A percentile compares a stretch with the other conserved stretches of the same genome.
Evolutionary conservation across 2,797 vertebrate species (phyloP).

Genomic region (Synanceia verrucosa): DNA sequence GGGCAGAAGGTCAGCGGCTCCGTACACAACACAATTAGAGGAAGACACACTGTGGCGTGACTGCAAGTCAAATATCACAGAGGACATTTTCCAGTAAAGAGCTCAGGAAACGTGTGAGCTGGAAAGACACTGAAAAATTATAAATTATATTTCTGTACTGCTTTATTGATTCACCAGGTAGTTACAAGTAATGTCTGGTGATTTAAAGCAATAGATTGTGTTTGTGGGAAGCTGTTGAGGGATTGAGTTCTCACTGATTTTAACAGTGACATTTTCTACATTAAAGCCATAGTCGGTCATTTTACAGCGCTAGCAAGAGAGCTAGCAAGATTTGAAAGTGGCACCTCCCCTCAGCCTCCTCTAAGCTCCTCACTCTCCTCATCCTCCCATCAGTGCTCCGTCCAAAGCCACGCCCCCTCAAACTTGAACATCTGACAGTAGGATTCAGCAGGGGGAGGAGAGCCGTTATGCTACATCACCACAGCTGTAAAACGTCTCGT

Average conservation of each 20-base stretch:
- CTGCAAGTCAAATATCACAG: constrained; percentile 33
- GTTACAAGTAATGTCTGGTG: background rate
- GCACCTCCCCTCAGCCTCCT: too few relatives aligned
- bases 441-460: too few relatives aligned
- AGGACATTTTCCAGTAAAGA: constrained; percentile 26
- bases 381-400: too few relatives aligned
- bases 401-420: too few relatives aligned
- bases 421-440: too few relatives aligned
- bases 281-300: too few relatives aligned
- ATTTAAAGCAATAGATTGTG: background rate
- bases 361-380: too few relatives aligned
- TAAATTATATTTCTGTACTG: background rate
- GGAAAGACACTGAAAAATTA: background rate
- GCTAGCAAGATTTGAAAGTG: too few relatives aligned
- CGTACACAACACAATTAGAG: constrained; percentile 55
- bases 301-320: background rate
- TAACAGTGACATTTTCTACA: too few relatives aligned
- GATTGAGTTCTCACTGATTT: background rate
- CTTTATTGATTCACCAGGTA: background rate
- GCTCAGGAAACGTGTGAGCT: background rate
- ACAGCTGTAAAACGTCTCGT: too few relatives aligned
- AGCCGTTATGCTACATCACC: too few relatives aligned
- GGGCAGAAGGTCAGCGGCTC: constrained; percentile 71
- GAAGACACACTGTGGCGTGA: constrained; percentile 54
- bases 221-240: background rate